Percentiles rank a stretch among this genome's conserved stretches.
These are phyloP conservation scores for Cyrtorhinus lividipennis DNA, from an alignment of 1,140 invertebrate species.

Conservation along the genomic window DNA sequence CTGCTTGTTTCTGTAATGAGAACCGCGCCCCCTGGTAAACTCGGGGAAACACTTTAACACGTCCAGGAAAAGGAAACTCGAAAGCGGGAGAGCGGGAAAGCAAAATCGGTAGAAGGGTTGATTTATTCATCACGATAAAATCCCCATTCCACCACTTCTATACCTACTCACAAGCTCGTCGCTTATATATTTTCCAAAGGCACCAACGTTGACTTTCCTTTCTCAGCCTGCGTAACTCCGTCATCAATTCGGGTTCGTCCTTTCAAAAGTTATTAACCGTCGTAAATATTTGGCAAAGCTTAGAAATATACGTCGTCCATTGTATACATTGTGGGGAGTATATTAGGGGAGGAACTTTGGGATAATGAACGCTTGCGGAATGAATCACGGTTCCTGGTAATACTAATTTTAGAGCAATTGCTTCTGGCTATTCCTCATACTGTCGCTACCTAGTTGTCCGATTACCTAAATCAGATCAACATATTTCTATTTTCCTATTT, in stretches of 20 bases:
- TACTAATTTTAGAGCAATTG: no score
- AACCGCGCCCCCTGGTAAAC: neutral
- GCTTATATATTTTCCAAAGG: neutral
- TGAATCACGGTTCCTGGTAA: no score
- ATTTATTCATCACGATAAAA: conserved; percentile 15
- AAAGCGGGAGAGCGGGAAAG: no score
- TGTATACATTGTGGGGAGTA: neutral
- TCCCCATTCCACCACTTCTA: no score
- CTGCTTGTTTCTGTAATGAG: conserved; percentile 12
- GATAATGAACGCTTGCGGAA: neutral
- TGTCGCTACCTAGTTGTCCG: no score
- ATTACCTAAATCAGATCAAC: no score
- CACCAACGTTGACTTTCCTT: neutral
- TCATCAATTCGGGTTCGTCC: neutral
- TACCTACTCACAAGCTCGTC: no score
- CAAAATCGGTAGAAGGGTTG: conserved; percentile 1
- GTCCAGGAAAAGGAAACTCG: no score
- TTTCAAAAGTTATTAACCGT: neutral
- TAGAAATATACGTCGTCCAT: neutral
- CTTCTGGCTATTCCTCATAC: no score
- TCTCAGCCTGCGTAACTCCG: neutral
- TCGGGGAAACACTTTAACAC: conserved; percentile 1
- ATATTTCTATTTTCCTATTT: no score
- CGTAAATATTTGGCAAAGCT: neutral
- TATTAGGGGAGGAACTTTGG: neutral